Percentiles rank a stretch among this genome's conserved stretches.
Conservation (phyloP, 2,113 vertebrate genomes). For the Acanthochromis polyacanthus region DNA sequence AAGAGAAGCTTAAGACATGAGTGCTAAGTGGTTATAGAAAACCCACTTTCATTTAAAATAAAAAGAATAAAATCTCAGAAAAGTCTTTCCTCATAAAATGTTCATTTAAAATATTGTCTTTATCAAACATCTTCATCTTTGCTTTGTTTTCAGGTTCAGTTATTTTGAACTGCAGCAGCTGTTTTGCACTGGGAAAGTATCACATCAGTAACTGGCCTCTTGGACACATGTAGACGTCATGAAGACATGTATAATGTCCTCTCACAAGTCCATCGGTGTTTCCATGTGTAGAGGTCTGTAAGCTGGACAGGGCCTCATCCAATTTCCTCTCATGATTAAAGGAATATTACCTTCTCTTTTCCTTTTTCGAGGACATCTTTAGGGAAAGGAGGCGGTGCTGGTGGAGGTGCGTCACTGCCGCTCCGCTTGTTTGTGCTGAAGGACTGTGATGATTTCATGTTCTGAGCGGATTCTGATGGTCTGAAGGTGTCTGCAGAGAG, state of each 20-base stretch:
- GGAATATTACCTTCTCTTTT: conserved; percentile 70
- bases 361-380: conserved; percentile 31
- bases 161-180: too few species aligned
- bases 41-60: conserved; percentile 43
- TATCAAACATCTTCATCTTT: conserved; percentile 15
- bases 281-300: not conserved
- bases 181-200: too few species aligned
- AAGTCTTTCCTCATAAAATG: conserved; percentile 24
- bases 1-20: conserved; percentile 32
- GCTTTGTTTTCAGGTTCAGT: not conserved
- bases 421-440: conserved; percentile 44
- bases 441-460: conserved; percentile 53
- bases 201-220: not conserved
- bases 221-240: not conserved
- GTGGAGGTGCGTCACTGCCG: conserved; percentile 25
- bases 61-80: conserved; percentile 37
- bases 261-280: not conserved
- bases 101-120: conserved; percentile 28
- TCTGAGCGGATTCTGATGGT: conserved; percentile 29
- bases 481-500: conserved; percentile 64
- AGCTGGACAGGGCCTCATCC: not conserved
- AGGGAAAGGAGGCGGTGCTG: conserved; percentile 61
- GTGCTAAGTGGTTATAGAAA: conserved; percentile 39
- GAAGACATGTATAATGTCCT: conserved; percentile 13
- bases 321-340: conserved; percentile 46